Conservation (phyloP, 2,113 vertebrate species). For the Epinephelus cyanopodus region DNA sequence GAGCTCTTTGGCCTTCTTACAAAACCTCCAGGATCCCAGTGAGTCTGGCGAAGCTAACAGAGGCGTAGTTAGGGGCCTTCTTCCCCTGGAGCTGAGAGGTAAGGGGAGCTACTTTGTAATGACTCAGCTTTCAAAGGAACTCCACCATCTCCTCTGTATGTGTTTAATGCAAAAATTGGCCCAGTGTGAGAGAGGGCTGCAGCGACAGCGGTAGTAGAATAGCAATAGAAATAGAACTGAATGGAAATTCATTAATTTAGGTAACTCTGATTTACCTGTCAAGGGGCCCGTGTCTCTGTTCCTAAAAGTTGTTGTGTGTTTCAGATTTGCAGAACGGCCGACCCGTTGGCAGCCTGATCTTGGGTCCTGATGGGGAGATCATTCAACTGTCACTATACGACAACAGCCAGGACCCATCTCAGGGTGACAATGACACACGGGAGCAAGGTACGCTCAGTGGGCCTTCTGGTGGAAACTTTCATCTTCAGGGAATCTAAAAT, state of each 20-base stretch:
- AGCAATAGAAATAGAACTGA: too few species aligned
- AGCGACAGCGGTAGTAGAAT: too few species aligned
- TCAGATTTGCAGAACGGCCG: conserved; percentile 74
- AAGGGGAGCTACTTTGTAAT: neutral
- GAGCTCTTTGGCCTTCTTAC: conserved; percentile 61
- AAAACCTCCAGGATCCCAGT: conserved; percentile 48
- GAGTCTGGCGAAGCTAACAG: neutral
- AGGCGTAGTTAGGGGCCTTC: conserved; percentile 31
- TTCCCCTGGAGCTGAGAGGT: conserved; percentile 82
- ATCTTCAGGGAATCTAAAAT: neutral
- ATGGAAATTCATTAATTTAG: too few species aligned
- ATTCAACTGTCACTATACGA: conserved; percentile 75
- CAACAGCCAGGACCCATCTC: conserved; percentile 41
- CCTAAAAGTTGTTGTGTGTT: neutral
- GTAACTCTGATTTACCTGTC: neutral
- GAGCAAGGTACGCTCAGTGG: conserved; percentile 52
- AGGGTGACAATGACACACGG: conserved; percentile 44
- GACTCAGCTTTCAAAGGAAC: neutral
- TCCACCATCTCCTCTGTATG: neutral
- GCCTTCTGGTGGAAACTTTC: neutral
- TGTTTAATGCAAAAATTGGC: too few species aligned
- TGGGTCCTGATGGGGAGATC: conserved; percentile 81
- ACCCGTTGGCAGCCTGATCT: conserved; percentile 74
- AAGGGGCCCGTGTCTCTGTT: neutral
- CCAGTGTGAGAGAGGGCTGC: too few species aligned